Base-by-base conservation (phyloP, 2,797 vertebrate species). In the Molossus alvarezi region DNA sequence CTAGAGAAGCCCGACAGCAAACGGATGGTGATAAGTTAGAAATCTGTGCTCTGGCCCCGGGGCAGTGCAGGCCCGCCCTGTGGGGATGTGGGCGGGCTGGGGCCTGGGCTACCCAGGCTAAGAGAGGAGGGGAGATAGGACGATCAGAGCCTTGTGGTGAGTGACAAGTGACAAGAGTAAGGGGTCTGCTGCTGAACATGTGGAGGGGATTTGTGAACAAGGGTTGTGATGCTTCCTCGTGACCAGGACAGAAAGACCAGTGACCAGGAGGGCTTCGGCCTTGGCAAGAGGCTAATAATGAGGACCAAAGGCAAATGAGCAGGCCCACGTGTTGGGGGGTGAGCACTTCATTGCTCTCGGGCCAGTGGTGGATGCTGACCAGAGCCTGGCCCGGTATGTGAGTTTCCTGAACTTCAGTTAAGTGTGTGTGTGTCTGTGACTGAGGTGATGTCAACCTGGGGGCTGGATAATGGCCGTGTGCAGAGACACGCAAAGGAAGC, bases 11-110 rank as follows among this genome's bases (percentile, higher is more conserved):
- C 23, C 5, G n/a, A 37, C 62, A 75, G 33, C 41, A 83, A 87
- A 53, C 23, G 37, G 11, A 21, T 33, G 20, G 4, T 7, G 7
- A 0, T 29, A 13, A 64, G 69, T 51, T 48, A 51, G 71, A 65
- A 23, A 0, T 45, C 33, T 25, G 9, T 25, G 29, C 23, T 73
- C 12, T 53, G 13, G 69, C 62, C 86, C 27, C 69, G 25, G 27
- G 27, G 4, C 13, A 2, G 1, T 12, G 13, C 41, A 21, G 27
- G 9, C 13, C 23, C 20, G 17, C 9, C 27, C 48, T 25, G 8
- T 60, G 41, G n/a, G 7, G 3, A 2, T n/a, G 2, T 0, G 9
- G 64, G n/a, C 10, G 0, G 65, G 15, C 17, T 14, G 1, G 37
- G 21, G 1, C 20, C 14, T 7, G 29, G 67, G 25, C 57, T 23